Base-by-base conservation (phyloP, 2,888 invertebrate species). In the Xestobium rufovillosum region DNA sequence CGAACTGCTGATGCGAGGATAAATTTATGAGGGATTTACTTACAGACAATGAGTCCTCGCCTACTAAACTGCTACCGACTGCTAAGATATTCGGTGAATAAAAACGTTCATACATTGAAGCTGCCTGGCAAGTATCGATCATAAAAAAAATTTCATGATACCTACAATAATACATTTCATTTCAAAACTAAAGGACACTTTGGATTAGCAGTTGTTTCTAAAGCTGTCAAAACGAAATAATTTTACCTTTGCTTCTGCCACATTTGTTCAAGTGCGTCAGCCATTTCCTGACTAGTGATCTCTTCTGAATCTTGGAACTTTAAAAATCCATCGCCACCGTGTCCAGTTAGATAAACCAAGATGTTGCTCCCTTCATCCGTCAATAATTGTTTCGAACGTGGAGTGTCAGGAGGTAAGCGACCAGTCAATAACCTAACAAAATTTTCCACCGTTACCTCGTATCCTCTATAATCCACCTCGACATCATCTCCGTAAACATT, bases 271-370 rank as follows among this genome's bases (percentile, higher is more conserved):
- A 99, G 76, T 11, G 97, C 97, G 76, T 99, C 97, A 11, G 96
- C 97, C 53, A 99, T 69, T 63, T 99, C 98, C 54, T 95, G 90
- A 65, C 90, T 95, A 2, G 97, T 97, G 13, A 99, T 89, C 68
- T 99, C 98, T 60, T 98, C 96, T 0, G 96, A 91, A 62, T 98
- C 97, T 70, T 99, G 98, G 61, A 99, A 99, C 66, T 99, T 99
- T 0, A 99, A 70, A 61, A 99, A 99, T 0, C 97, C 97, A 70
- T 98, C 97, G 11, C 98, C 98, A 3, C 98, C 98, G 62, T 99
- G 98, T 0, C 86, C 85, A 1, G 96, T 97, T 56, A 97, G 75
- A 61, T 97, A 97, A 42, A 97, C 88, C 2, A 99, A 71, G 33
- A 99, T 85, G 63, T 98, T 99, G 61, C 95, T 92, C 10, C 91